phyloP scores from a whole-genome alignment of 1,140 invertebrate species.

The Trigoniulus corallinus region DNA sequence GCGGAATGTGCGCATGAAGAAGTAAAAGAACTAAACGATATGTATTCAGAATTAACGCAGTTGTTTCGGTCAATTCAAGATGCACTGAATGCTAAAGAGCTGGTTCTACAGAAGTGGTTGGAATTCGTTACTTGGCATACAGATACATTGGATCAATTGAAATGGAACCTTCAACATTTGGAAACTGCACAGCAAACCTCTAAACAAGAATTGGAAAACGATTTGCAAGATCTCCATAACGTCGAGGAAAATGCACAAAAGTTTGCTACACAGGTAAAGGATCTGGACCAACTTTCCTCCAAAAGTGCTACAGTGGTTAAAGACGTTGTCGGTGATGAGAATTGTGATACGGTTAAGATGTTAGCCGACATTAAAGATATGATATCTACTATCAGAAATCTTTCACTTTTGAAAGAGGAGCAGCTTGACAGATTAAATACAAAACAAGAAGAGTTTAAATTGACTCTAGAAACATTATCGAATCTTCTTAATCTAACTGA shows the following conservation, averaged over 20 bases:
- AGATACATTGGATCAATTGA: constrained; percentile 59
- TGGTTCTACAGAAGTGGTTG: constrained; percentile 65
- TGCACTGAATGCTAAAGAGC: constrained; percentile 43
- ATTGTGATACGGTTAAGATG: neutral
- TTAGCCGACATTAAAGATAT: neutral
- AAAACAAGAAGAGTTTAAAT: constrained; percentile 2
- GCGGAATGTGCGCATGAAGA: constrained; percentile 34
- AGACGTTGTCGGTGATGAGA: neutral
- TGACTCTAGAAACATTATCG: no score
- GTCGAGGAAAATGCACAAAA: neutral
- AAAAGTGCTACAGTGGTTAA: constrained; percentile 2
- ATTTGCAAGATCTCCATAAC: constrained; percentile 9
- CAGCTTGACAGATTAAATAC: neutral
- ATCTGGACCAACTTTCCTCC: neutral
- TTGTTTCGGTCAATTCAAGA: constrained; percentile 45
- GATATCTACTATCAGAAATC: neutral
- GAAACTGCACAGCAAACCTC: no score
- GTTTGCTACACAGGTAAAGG: neutral
- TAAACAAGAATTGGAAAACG: constrained; percentile 33
- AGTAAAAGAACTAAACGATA: constrained; percentile 57
- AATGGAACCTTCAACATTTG: constrained; percentile 59
- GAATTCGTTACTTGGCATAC: constrained; percentile 63
- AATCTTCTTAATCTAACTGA: no score
- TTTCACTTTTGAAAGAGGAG: neutral
- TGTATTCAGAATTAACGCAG: constrained; percentile 50